Percentiles rank a stretch among this genome's conserved stretches.
Evolutionary conservation across 2,113 vertebrate genomes (phyloP).

Genomic region (Oostethus manadensis): DNA sequence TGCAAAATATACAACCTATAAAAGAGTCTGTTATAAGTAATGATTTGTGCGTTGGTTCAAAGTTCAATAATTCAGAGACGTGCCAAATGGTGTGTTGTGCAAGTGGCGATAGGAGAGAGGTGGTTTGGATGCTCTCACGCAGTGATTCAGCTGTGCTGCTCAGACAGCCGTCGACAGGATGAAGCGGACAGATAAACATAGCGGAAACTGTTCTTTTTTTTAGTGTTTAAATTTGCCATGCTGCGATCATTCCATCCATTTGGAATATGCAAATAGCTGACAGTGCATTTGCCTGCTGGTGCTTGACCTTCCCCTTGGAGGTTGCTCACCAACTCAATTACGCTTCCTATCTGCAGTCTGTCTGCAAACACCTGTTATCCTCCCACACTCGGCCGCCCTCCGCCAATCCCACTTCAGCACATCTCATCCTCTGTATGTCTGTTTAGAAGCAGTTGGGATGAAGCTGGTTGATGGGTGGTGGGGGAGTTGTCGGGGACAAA

Average conservation of each 20-base stretch:
- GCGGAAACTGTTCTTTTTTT: slow-evolving; percentile 34
- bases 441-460: slow-evolving; percentile 50
- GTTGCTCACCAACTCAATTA: slow-evolving; percentile 77
- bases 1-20: slow-evolving; percentile 19
- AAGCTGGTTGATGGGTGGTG: slow-evolving; percentile 22
- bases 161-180: slow-evolving; percentile 40
- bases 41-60: slow-evolving; percentile 24
- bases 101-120: slow-evolving; percentile 53
- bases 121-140: slow-evolving; percentile 58
- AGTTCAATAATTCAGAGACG: slow-evolving; percentile 17
- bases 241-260: slow-evolving; percentile 67
- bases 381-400: slow-evolving; percentile 65
- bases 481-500: slow-evolving; percentile 12
- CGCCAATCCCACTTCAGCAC: slow-evolving; percentile 57
- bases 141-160: slow-evolving; percentile 57
- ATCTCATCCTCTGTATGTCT: slow-evolving; percentile 49
- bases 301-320: slow-evolving; percentile 77
- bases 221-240: slow-evolving; percentile 44
- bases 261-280: slow-evolving; percentile 79
- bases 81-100: slow-evolving; percentile 37
- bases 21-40: slow-evolving; percentile 14
- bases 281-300: slow-evolving; percentile 77
- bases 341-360: slow-evolving; percentile 74
- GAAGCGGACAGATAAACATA: slow-evolving; percentile 28
- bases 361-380: slow-evolving; percentile 77